Evolutionary conservation across 2,888 invertebrate species (phyloP), one percentile per base, ranked within the genome.

Genomic region (Calliphora vomitoria): DNA sequence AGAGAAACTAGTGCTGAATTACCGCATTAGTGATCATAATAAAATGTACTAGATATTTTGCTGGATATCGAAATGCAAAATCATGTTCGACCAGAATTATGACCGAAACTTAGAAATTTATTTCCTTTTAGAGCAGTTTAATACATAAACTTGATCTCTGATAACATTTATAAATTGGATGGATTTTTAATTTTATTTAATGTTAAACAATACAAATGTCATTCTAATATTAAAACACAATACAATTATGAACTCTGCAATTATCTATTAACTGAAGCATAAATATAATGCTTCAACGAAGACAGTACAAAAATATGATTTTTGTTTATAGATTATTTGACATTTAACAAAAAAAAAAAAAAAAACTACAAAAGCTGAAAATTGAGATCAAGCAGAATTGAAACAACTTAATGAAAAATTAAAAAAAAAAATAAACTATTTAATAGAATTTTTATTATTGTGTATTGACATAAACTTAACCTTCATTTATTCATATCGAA

Each of bases 381-480:
- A 74, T 18, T 20, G 25, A 44, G 35, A 25, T 11, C 31, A 41
- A 62, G 20, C 11, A 15, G 41, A 62, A 71, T 25, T 78, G 31
- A 78, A 62, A 11, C 71, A 71, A 55, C n/a, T 41, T 4, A 38
- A 66, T 18, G 47, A 41, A 41, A 55, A 20, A 55, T 10, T 13
- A 41, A 41, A 55, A 20, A 55, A 31, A 60, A 20, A 55, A 31
- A 60, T 25, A n/a, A 25, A n/a, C 0, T 55, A 20, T 47, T 31
- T 75, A 20, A 47, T n/a, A 44, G 10, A 47, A 44, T 53, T 69
- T 8, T 20, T 50, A 38, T 58, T 3, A 55, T 35, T 8, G 15
- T 62, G n/a, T 47, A 66, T 74, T 86, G 82, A 69, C 55, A 60
- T 58, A 86, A 74, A 86, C 66, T 82, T 82, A 86, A 86, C 85